These are phyloP conservation scores for Augochlorella aurata DNA, from an alignment of 2,888 invertebrate genomes.

Conservation along the genomic window DNA sequence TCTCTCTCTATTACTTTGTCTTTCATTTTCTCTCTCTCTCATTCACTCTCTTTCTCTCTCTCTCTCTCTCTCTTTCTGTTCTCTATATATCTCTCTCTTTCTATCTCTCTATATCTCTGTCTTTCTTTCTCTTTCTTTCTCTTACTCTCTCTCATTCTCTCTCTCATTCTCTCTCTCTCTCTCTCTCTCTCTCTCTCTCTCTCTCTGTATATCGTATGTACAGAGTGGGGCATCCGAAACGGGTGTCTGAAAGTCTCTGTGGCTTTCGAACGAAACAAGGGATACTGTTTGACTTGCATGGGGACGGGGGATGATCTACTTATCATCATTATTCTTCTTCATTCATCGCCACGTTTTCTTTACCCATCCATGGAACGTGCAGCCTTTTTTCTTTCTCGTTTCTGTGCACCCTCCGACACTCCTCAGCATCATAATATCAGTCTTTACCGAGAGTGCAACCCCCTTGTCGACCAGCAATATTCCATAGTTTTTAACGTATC, in stretches of 20 bases:
- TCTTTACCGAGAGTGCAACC: background rate
- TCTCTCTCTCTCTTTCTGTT: constrained; percentile 16
- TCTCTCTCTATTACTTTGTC: constrained; percentile 36
- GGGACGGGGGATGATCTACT: background rate
- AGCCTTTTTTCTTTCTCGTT: background rate
- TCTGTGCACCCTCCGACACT: background rate
- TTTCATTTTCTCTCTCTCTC: constrained; percentile 2
- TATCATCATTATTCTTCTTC: background rate
- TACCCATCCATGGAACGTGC: background rate
- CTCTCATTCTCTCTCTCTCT: constrained; percentile 24
- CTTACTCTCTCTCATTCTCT: constrained; percentile 12
- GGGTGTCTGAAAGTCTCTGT: constrained; percentile 8
- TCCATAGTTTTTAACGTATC: background rate
- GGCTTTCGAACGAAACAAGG: constrained; percentile 8
- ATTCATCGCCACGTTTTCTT: constrained; percentile 1
- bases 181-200: constrained; percentile 19
- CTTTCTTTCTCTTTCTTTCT: constrained; percentile 30
- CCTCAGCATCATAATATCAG: constrained; percentile 6
- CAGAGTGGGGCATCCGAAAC: background rate
- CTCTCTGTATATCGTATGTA: constrained; percentile 16
- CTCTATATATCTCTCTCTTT: constrained; percentile 32
- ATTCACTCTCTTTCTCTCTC: constrained; percentile 26
- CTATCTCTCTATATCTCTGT: constrained; percentile 38
- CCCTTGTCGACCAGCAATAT: background rate
- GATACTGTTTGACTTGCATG: constrained; percentile 9